Evolutionary conservation across 1,140 invertebrate species (phyloP).

Genomic region (Papilio machaon): DNA sequence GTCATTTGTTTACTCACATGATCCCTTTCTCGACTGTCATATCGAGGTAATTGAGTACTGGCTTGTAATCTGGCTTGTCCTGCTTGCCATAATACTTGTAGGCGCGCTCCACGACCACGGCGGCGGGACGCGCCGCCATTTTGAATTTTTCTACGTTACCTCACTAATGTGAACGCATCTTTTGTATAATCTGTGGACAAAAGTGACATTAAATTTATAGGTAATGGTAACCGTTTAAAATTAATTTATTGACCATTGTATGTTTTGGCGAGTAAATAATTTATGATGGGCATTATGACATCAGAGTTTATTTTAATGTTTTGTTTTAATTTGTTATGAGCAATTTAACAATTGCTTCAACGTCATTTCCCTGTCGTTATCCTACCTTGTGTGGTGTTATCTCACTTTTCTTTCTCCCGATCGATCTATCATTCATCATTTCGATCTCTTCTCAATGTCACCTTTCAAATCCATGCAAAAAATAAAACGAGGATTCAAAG

Average conservation of each 20-base stretch:
- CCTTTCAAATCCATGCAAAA: too few relatives aligned
- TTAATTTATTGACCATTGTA: slow-evolving; percentile 14
- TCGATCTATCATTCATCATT: too few relatives aligned
- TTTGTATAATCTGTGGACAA: slow-evolving; percentile 51
- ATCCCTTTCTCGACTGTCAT: slow-evolving; percentile 83
- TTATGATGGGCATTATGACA: not conserved
- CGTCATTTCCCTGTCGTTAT: too few relatives aligned
- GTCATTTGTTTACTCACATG: slow-evolving; percentile 77
- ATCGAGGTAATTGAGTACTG: slow-evolving; percentile 81
- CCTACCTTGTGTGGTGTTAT: too few relatives aligned
- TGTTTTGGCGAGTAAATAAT: not conserved
- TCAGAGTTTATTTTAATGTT: not conserved
- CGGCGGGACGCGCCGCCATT: slow-evolving; percentile 68
- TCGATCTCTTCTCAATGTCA: too few relatives aligned
- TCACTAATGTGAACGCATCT: slow-evolving; percentile 50
- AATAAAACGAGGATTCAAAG: too few relatives aligned
- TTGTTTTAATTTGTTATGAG: not conserved
- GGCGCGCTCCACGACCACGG: slow-evolving; percentile 82
- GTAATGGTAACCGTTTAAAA: not conserved
- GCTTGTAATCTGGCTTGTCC: slow-evolving; percentile 80
- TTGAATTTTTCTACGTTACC: slow-evolving; percentile 46
- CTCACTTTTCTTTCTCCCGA: too few relatives aligned
- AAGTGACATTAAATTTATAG: slow-evolving; percentile 21
- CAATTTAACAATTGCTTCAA: not conserved
- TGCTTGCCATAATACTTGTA: slow-evolving; percentile 83